Evolutionary conservation across 2,113 vertebrate species (phyloP).

Genomic region (Taxidea taxus): DNA sequence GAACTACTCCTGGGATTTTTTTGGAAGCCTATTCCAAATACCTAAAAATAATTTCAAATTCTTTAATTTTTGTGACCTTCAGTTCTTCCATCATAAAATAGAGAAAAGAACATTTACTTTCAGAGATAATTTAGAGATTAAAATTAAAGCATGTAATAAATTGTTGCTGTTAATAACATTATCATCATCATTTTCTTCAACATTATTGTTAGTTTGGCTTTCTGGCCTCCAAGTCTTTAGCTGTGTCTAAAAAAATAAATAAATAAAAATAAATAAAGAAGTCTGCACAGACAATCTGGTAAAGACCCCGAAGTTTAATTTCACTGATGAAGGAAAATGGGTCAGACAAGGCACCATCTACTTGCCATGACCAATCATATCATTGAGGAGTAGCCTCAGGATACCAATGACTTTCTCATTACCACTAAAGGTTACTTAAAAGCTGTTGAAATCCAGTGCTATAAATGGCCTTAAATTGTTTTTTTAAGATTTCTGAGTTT

Average conservation of each 20-base stretch:
- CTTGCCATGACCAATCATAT: conserved; percentile 14
- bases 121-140: neutral
- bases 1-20: neutral
- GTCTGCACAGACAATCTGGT: neutral
- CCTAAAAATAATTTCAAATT: neutral
- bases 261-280: no score
- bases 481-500: neutral
- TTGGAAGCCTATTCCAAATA: neutral
- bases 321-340: conserved; percentile 13
- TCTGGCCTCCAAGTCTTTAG: neutral
- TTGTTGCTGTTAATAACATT: neutral
- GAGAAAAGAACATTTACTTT: neutral
- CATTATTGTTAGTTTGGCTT: neutral
- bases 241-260: no score
- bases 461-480: neutral
- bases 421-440: neutral
- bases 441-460: neutral
- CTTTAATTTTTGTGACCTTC: neutral
- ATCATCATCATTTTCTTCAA: neutral
- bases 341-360: neutral
- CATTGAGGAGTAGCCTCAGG: neutral
- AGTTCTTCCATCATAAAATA: neutral
- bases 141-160: neutral
- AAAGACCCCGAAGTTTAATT: neutral
- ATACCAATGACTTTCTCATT: neutral